Conservation (phyloP, 2,888 invertebrate species). For the Drosophila algonquin region DNA sequence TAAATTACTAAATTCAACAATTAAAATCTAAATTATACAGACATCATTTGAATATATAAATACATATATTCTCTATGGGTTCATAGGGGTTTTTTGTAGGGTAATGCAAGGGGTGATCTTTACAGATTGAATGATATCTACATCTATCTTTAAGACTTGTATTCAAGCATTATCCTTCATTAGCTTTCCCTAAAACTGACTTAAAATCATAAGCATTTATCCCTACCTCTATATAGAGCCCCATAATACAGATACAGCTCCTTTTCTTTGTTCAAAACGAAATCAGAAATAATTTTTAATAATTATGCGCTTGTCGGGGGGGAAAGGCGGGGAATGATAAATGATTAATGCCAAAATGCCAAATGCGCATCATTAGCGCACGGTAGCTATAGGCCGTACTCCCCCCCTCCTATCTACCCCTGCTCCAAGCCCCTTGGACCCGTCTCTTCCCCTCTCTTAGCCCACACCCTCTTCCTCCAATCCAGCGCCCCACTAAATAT, state of each 20-base stretch:
- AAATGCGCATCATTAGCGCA: slow-evolving; percentile 66
- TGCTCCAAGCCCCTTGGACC: too few relatives aligned
- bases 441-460: neutral
- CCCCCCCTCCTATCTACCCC: slow-evolving; percentile 5
- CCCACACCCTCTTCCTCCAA: slow-evolving; percentile 14
- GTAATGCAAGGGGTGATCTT: too few relatives aligned
- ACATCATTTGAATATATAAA: too few relatives aligned
- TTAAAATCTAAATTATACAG: too few relatives aligned
- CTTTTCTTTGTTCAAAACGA: slow-evolving; percentile 2
- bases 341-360: slow-evolving; percentile 53
- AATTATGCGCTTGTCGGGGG: slow-evolving; percentile 56
- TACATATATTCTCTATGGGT: too few relatives aligned
- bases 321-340: slow-evolving; percentile 59
- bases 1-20: too few relatives aligned
- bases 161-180: neutral
- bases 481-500: slow-evolving; percentile 45
- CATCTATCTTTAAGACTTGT: neutral
- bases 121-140: too few relatives aligned
- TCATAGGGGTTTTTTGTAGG: too few relatives aligned
- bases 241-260: neutral
- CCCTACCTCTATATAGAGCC: neutral
- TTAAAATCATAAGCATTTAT: too few relatives aligned
- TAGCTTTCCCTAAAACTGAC: neutral
- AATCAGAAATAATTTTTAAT: slow-evolving; percentile 68
- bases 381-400: slow-evolving; percentile 30